These are phyloP conservation scores for Hyperopisus bebe DNA, from an alignment of 2,113 vertebrate species.

Conservation along the genomic window DNA sequence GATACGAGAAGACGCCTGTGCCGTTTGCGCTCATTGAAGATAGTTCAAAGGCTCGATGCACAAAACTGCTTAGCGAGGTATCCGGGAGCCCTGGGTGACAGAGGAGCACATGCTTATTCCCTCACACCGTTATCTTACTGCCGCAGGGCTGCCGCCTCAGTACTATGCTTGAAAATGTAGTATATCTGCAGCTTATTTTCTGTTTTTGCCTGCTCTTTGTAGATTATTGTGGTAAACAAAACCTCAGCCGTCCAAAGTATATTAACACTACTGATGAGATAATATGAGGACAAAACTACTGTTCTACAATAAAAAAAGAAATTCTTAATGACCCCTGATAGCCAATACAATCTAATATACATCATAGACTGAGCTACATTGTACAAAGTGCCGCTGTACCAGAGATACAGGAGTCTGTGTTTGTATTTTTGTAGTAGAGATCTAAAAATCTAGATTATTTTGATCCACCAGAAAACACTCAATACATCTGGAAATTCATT, in stretches of 20 bases:
- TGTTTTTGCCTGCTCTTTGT: not conserved
- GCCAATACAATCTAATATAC: not conserved
- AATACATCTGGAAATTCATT: not conserved
- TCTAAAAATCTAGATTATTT: not conserved
- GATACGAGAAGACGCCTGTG: not conserved
- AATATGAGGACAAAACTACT: not conserved
- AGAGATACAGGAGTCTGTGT: not conserved
- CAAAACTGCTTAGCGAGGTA: not conserved
- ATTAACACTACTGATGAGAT: not conserved
- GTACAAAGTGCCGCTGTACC: not conserved
- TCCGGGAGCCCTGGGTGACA: not conserved
- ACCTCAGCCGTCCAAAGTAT: not conserved
- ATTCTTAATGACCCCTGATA: not conserved
- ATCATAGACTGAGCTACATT: not conserved
- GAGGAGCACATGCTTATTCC: not conserved
- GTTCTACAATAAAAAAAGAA: not conserved
- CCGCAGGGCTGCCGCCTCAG: not conserved
- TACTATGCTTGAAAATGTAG: not conserved
- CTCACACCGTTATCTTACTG: not conserved
- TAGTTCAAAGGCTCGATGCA: not conserved
- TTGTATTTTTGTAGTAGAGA: not conserved
- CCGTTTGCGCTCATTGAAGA: not conserved
- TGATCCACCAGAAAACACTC: not conserved
- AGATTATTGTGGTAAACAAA: not conserved
- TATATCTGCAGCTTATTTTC: not conserved